A percentile compares a stretch with the other conserved stretches of the same genome.
Conservation (phyloP, 2,797 vertebrate species). For the Pantherophis alleghaniensis region DNA sequence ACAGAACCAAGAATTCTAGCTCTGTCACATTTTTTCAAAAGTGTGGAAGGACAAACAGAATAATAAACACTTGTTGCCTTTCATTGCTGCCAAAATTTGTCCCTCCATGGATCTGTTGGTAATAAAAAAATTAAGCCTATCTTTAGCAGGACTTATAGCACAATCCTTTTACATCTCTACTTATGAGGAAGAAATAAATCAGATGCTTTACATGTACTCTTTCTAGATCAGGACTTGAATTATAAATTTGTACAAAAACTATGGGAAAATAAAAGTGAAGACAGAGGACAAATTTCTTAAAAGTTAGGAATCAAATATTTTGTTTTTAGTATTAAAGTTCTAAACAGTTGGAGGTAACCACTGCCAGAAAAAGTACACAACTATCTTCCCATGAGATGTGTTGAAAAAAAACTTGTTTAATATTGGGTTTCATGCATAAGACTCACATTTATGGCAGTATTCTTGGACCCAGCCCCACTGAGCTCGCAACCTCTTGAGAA, state of each 20-base stretch:
- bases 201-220: neutral
- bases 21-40: neutral
- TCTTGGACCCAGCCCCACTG: neutral
- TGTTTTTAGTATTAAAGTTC: slow-evolving; percentile 22
- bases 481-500: slow-evolving; percentile 48
- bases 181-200: neutral
- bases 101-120: neutral
- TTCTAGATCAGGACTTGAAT: neutral
- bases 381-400: neutral
- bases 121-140: neutral
- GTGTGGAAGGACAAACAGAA: neutral
- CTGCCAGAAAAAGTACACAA: neutral
- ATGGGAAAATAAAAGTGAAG: slow-evolving; percentile 1
- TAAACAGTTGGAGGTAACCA: neutral
- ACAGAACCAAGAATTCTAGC: neutral
- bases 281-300: neutral
- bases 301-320: slow-evolving; percentile 44
- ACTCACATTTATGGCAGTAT: slow-evolving; percentile 14
- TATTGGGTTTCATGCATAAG: slow-evolving; percentile 18
- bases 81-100: neutral
- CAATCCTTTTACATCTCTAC: neutral
- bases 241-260: neutral
- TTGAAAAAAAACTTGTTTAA: neutral
- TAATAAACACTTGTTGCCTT: neutral
- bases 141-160: neutral